phyloP scores from a whole-genome alignment of 2,797 vertebrate species.

The Erithacus rubecula region DNA sequence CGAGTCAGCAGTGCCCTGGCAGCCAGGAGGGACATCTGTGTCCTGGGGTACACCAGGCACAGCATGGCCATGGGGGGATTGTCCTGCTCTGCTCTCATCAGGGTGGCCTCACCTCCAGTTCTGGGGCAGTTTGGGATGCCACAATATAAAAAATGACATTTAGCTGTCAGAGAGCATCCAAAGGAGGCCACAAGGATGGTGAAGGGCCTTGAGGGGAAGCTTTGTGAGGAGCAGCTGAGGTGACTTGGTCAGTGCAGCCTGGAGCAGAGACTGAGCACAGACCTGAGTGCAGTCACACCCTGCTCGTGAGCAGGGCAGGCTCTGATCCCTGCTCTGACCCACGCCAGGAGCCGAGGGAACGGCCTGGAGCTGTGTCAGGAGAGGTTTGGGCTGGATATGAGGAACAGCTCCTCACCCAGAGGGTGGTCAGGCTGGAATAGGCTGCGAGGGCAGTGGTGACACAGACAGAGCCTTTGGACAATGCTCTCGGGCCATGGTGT shows the following conservation, averaged over 20 bases:
- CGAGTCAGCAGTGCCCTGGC: not conserved
- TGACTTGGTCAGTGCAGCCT: accelerated
- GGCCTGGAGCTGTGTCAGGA: not conserved
- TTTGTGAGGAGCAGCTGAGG: not conserved
- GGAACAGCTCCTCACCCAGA: not conserved
- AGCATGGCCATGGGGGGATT: accelerated
- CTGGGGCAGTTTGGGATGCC: not conserved
- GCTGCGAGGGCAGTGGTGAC: not conserved
- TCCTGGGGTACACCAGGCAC: not conserved
- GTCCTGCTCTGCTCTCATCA: not conserved
- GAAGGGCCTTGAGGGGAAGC: not conserved
- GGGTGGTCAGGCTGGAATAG: not conserved
- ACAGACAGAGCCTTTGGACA: accelerated
- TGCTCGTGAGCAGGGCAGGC: not conserved
- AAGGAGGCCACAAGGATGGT: not conserved
- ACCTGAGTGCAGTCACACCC: accelerated
- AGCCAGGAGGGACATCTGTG: not conserved
- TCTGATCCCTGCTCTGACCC: not conserved
- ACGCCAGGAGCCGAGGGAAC: accelerated
- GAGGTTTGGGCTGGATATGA: accelerated
- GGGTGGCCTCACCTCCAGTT: accelerated
- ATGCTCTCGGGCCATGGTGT: not conserved
- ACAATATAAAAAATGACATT: not conserved
- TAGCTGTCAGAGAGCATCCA: not conserved
- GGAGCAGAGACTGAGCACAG: not conserved